Base-by-base conservation (phyloP, 2,113 vertebrate genomes). In the Scytalopus superciliaris region DNA sequence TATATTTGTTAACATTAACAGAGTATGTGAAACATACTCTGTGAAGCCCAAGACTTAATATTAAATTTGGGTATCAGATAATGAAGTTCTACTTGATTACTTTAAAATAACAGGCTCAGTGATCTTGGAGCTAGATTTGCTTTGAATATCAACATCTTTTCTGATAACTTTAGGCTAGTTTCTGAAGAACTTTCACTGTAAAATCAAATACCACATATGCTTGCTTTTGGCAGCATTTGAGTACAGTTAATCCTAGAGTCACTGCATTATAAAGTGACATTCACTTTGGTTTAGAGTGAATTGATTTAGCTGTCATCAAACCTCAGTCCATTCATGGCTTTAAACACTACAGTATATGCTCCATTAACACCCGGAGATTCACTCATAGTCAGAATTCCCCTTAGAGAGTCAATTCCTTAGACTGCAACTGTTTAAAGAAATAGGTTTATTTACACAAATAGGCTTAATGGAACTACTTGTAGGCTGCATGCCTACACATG, bases 401-500 rank as follows among this genome's bases (percentile, higher is more conserved):
- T 31, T 31, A 15, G 35, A 35, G 42, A 84, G n/a, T 7, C 14
- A 53, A 33, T 35, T 80, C 45, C 52, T 77, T 70, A 67, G 60
- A 27, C 16, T 74, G 31, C 19, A 47, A 16, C 35, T 63, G 24
- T 25, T 86, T 66, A 50, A 53, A 76, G 78, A 39, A 57, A 62
- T 3, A 40, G 33, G 6, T 10, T 80, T 60, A 35, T n/a, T 66
- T n/a, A 56, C 42, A 66, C 19, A 55, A 83, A 63, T 1, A 44
- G 49, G 14, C 17, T 50, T n/a, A 80, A 19, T 47, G 44, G 63
- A 74, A 24, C 17, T 27, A 5, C 14, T 9, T 11, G 18, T 21
- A 19, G 57, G 50, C n/a, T 37, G 37, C 35, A 7, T 40, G 62
- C 33, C 55, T 14, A 30, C 1, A 1, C 0, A 1, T 2, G 28